phyloP scores from a whole-genome alignment of 2,797 vertebrate species.

The Tinamus major region DNA sequence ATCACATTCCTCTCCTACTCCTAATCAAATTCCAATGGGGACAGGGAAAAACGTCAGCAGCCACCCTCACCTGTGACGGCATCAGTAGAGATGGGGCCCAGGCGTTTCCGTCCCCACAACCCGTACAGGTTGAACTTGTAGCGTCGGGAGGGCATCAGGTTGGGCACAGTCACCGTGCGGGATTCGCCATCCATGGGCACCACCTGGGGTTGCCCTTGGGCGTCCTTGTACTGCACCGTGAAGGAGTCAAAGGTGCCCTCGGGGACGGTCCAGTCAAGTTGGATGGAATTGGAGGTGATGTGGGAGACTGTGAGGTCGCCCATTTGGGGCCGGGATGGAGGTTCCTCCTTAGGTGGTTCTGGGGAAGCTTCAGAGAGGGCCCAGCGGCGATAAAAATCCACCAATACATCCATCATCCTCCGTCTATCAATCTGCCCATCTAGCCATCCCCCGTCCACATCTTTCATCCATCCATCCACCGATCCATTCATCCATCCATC shows the following conservation, averaged over 20 bases:
- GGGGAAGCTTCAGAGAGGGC: no score
- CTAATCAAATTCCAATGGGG: no score
- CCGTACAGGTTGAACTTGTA: not conserved
- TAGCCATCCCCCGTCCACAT: not conserved
- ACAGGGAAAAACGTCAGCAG: fast-evolving
- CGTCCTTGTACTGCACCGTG: conserved; percentile 51
- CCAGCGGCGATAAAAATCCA: not conserved
- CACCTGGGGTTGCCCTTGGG: conserved; percentile 29
- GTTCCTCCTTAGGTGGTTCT: no score
- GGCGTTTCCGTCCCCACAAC: fast-evolving
- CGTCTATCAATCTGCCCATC: not conserved
- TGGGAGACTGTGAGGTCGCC: not conserved
- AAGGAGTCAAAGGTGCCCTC: conserved; percentile 65
- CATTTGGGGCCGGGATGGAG: not conserved
- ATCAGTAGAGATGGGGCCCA: not conserved
- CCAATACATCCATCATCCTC: no score
- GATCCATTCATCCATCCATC: no score
- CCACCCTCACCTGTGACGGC: not conserved
- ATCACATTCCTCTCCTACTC: no score
- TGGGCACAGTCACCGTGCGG: fast-evolving
- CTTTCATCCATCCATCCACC: no score
- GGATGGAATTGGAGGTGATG: not conserved
- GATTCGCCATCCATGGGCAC: not conserved
- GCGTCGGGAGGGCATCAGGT: not conserved
- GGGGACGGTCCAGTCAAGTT: conserved; percentile 38